Conservation (phyloP, 2,888 invertebrate species). For the Apodemia mormo region DNA sequence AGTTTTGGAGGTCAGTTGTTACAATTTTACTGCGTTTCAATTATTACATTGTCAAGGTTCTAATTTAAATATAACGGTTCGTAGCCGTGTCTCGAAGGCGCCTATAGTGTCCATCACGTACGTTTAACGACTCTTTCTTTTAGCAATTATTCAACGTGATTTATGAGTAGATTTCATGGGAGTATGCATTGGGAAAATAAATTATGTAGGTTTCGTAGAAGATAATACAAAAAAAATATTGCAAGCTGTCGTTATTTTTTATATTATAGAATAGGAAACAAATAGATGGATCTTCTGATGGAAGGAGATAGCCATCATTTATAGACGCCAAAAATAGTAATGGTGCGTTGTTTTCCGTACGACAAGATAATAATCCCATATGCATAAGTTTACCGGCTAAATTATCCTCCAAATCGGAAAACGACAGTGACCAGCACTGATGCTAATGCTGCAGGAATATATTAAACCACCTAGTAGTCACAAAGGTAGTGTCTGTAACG, state of each 20-base stretch:
- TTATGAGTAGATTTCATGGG: constrained; percentile 48
- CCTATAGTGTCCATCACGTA: constrained; percentile 35
- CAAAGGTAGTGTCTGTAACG: too few species aligned
- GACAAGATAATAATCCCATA: too few species aligned
- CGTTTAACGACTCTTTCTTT: constrained; percentile 49
- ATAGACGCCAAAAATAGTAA: not conserved
- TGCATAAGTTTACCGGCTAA: not conserved
- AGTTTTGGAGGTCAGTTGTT: too few species aligned
- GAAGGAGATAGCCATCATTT: too few species aligned
- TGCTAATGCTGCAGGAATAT: too few species aligned
- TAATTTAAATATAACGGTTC: constrained; percentile 72
- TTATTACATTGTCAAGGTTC: constrained; percentile 19
- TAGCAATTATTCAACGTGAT: constrained; percentile 62
- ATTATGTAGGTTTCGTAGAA: constrained; percentile 28
- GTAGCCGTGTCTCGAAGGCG: constrained; percentile 30
- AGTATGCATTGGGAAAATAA: constrained; percentile 38
- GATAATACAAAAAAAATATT: too few species aligned
- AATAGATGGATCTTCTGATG: too few species aligned
- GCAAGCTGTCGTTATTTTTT: too few species aligned
- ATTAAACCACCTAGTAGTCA: too few species aligned
- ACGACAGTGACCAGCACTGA: not conserved
- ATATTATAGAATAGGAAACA: too few species aligned
- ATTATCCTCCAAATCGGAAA: not conserved
- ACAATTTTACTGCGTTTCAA: too few species aligned
- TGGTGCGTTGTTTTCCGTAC: too few species aligned